phyloP scores from a whole-genome alignment of 2,113 vertebrate species.

The Dolichotis patagonum region DNA sequence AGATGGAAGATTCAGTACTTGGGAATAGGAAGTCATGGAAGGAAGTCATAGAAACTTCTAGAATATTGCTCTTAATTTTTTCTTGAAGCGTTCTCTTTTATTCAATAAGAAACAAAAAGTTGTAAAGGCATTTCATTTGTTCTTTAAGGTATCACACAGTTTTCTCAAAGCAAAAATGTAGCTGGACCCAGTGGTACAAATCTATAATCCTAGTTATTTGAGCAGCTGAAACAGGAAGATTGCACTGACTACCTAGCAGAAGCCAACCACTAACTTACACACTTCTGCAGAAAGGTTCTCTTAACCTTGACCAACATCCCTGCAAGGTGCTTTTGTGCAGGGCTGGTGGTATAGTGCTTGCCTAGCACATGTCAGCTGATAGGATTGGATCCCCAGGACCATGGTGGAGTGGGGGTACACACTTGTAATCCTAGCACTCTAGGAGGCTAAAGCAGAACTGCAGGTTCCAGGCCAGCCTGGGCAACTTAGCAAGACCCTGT shows the following conservation, averaged over 20 bases:
- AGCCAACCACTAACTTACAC: background rate
- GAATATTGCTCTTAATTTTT: background rate
- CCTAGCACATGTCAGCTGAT: background rate
- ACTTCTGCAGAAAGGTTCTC: background rate
- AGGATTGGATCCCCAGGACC: background rate
- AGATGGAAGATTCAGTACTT: background rate
- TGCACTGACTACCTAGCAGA: background rate
- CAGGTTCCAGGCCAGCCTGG: background rate
- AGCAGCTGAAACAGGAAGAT: background rate
- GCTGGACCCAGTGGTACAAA: background rate
- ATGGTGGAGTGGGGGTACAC: background rate
- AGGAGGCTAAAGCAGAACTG: background rate
- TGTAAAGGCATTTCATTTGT: slow-evolving; percentile 7
- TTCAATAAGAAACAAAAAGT: background rate
- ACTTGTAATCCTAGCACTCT: background rate
- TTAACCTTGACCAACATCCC: background rate
- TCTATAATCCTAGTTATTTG: background rate
- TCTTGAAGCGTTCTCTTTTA: background rate
- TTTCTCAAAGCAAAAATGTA: background rate
- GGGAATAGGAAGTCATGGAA: background rate
- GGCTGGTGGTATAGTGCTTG: background rate
- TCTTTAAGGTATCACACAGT: slow-evolving; percentile 30
- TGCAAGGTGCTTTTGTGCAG: background rate
- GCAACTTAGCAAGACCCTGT: background rate
- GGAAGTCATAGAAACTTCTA: background rate